A percentile compares a stretch with the other conserved stretches of the same genome.
Conservation (phyloP, 2,888 invertebrate genomes). For the Prionchulus punctatus region DNA sequence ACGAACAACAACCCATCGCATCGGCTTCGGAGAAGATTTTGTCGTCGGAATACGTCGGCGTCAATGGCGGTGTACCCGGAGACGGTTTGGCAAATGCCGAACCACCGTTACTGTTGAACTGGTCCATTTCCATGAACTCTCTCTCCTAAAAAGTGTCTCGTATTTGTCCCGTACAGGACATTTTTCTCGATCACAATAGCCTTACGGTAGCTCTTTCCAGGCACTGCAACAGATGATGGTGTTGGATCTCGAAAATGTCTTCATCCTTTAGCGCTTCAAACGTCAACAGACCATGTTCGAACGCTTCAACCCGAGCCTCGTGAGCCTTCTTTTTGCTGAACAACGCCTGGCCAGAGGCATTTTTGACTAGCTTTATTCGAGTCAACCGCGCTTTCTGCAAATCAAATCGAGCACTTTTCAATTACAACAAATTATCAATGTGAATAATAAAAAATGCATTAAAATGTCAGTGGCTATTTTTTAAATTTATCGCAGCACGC, state of each 20-base stretch:
- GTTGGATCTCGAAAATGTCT: constrained; percentile 90
- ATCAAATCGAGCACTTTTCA: no score
- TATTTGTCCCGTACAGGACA: no score
- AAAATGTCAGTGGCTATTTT: no score
- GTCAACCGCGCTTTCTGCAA: constrained; percentile 91
- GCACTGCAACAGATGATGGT: constrained; percentile 85
- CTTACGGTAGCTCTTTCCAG: constrained; percentile 83
- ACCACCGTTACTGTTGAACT: neutral
- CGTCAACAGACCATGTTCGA: constrained; percentile 12
- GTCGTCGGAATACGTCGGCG: no score
- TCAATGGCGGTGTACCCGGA: no score
- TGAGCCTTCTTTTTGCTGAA: constrained; percentile 93
- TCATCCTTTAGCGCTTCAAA: constrained; percentile 64
- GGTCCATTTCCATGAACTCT: constrained; percentile 12
- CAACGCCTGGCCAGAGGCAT: constrained; percentile 90
- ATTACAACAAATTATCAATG: no score
- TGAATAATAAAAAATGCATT: no score
- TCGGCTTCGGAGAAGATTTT: no score
- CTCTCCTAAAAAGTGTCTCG: constrained; percentile 12
- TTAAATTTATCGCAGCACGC: no score
- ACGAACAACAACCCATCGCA: no score
- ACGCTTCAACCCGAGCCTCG: constrained; percentile 70
- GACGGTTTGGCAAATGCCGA: neutral
- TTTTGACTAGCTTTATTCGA: constrained; percentile 88
- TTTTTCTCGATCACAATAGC: neutral